phyloP scores from a whole-genome alignment of 2,888 invertebrate genomes.

The Meiosimyza decipiens region DNA sequence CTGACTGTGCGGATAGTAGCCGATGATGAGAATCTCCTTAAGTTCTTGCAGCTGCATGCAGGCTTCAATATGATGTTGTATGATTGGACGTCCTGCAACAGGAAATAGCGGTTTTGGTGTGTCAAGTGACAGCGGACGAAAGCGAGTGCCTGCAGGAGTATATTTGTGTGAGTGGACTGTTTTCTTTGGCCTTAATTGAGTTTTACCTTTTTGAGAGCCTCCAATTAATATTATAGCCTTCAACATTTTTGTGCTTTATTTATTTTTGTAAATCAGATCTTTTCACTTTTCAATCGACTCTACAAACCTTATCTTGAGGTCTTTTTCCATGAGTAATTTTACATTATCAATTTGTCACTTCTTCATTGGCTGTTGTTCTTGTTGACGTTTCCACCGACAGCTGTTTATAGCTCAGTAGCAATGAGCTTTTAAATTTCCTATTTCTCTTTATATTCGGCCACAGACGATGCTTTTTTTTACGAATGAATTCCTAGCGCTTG shows the following conservation, averaged over 20 bases:
- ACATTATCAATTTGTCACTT: constrained; percentile 24
- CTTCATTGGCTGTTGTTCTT: constrained; percentile 34
- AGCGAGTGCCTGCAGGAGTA: constrained; percentile 83
- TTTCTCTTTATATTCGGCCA: no score
- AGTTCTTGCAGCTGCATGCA: constrained; percentile 82
- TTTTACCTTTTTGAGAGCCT: constrained; percentile 91
- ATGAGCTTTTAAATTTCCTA: no score
- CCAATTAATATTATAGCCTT: constrained; percentile 93
- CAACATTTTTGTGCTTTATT: constrained; percentile 68
- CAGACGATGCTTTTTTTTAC: no score
- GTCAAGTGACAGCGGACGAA: constrained; percentile 95
- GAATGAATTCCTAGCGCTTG: no score
- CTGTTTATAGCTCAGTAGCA: not conserved
- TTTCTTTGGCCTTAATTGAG: not conserved
- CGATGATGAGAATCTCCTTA: constrained; percentile 92
- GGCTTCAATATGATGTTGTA: constrained; percentile 97
- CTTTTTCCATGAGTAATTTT: constrained; percentile 34
- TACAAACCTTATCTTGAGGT: not conserved
- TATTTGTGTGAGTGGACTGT: not conserved
- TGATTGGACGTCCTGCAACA: constrained; percentile 93
- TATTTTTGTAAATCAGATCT: not conserved
- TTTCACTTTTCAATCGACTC: constrained; percentile 11
- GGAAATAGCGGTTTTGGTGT: constrained; percentile 98
- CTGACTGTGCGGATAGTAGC: constrained; percentile 88
- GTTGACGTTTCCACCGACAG: constrained; percentile 12